Percentiles rank a stretch among this genome's conserved stretches.
These are phyloP conservation scores for Flexamia atlantica DNA, from an alignment of 2,888 invertebrate species.

Conservation along the genomic window DNA sequence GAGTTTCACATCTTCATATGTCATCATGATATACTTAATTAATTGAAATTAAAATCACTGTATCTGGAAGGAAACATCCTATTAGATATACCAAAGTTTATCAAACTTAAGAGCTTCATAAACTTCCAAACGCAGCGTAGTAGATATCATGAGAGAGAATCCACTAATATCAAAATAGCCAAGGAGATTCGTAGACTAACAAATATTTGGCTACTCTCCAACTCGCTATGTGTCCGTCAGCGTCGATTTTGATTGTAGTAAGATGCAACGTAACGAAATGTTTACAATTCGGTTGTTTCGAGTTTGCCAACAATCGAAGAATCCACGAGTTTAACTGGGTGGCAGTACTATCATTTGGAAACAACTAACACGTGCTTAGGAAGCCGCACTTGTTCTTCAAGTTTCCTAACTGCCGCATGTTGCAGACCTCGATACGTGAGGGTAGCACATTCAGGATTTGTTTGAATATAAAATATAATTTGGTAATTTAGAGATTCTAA, in stretches of 20 bases:
- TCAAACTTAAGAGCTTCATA: too few species aligned
- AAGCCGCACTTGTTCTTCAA: neutral
- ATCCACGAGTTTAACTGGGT: too few species aligned
- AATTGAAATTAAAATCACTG: too few species aligned
- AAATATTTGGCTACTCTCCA: conserved; percentile 21
- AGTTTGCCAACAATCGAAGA: too few species aligned
- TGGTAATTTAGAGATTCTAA: too few species aligned
- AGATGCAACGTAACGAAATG: neutral
- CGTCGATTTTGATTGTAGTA: neutral
- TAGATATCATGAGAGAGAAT: neutral
- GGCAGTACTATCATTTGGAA: neutral
- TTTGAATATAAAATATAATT: too few species aligned
- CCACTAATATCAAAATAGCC: conserved; percentile 32
- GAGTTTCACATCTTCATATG: too few species aligned
- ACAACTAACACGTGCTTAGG: neutral
- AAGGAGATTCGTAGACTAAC: conserved; percentile 14
- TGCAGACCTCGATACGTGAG: too few species aligned
- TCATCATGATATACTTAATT: too few species aligned
- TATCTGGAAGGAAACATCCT: too few species aligned
- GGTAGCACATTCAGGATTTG: too few species aligned
- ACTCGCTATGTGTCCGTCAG: neutral
- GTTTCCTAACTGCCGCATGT: neutral
- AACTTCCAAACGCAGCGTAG: neutral
- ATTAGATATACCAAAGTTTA: too few species aligned
- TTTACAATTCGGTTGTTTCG: conserved; percentile 1